Evolutionary conservation across 1,140 invertebrate species (phyloP).

Genomic region (Macrocentrus cingulum): DNA sequence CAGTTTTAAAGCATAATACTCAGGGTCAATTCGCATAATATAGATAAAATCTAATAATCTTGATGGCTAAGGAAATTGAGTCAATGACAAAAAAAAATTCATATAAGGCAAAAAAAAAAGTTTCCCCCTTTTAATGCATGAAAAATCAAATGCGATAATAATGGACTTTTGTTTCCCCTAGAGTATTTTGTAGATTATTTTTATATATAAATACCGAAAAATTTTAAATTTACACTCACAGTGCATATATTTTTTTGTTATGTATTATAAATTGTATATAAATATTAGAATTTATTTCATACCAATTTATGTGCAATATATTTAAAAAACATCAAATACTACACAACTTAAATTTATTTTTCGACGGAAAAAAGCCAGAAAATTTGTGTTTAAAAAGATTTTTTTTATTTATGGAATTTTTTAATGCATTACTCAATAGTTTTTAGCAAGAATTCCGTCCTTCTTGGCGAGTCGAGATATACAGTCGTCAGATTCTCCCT

Average conservation of each 20-base stretch:
- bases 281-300: conserved; percentile 6
- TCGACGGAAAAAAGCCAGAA: too few species aligned
- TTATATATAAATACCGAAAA: conserved; percentile 26
- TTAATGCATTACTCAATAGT: conserved; percentile 46
- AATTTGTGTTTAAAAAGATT: conserved; percentile 8
- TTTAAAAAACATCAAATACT: too few species aligned
- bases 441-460: conserved; percentile 88
- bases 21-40: background rate
- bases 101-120: too few species aligned
- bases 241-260: conserved; percentile 14
- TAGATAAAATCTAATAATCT: background rate
- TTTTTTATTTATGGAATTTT: conserved; percentile 23
- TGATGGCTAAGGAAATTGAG: too few species aligned
- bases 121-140: too few species aligned
- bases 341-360: too few species aligned
- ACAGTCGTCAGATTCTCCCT: conserved; percentile 98
- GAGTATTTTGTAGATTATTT: conserved; percentile 24
- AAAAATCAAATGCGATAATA: too few species aligned
- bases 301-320: background rate
- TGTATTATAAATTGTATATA: conserved; percentile 32
- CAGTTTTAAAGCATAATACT: background rate
- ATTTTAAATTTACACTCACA: conserved; percentile 14
- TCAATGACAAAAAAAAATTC: too few species aligned
- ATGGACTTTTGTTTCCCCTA: conserved; percentile 8
- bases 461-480: conserved; percentile 91